Base-by-base conservation (phyloP, 1,140 invertebrate species). In the Bacillus rossius region DNA sequence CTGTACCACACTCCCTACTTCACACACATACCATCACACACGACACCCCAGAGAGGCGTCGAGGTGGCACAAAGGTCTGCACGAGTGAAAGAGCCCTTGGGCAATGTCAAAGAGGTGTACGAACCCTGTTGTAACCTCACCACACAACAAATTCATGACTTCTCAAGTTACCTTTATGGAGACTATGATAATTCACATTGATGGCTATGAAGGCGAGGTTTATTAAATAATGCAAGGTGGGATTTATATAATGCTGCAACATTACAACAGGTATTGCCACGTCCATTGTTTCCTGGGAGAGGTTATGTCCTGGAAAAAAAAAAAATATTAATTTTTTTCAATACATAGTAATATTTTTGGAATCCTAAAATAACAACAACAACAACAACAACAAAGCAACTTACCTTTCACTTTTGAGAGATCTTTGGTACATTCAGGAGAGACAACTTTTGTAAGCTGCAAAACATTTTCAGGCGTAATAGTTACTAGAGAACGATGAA, bases 201-300 rank as follows among this genome's bases (percentile, higher is more conserved):
- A 54, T 22, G 8, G 25, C 41, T n/a, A 54, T 19, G 2, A 54
- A 19, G 8, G 52, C 52, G 19, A 40, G 52, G 14, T 40, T 40
- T 40, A 54, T 54, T 8, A 54, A 38, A 23, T 41, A 54, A 40
- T 54, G 52, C 16, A 54, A 38, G 14, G 34, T 40, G 8, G 86
- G 85, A 76, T 91, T 90, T 13, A 86, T 76, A 67, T 91, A 89
- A 58, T 88, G 73, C 64, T 87, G 82, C 25, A 89, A 65, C 65
- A 85, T 84, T 37, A 89, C 75, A 40, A 84, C 75, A 1, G 88
- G 82, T 19, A 89, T 78, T 0, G 85, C 82, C 50, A 79, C 75
- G 45, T 72, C 74, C 79, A 90, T 86, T 3, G 83, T 87, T 58
- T 81, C 70, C 3, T 84, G 76, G 37, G 75, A 75, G 4, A 91